These are phyloP conservation scores for Dasyornis broadbenti DNA, from an alignment of 2,113 vertebrate species.

Conservation along the genomic window DNA sequence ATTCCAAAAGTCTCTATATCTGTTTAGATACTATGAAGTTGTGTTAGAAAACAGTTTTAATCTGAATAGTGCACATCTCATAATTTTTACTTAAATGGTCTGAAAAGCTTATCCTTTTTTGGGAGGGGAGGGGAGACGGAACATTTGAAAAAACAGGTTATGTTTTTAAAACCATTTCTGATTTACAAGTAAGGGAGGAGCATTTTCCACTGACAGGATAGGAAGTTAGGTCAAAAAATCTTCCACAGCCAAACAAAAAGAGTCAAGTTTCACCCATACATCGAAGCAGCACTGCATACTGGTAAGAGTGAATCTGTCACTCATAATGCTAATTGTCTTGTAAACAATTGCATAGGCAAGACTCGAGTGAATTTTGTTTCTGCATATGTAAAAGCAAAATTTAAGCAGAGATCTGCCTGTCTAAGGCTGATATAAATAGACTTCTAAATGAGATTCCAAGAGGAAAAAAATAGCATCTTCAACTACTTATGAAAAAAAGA, in stretches of 20 bases:
- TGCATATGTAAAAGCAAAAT: not conserved
- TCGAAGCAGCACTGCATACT: not conserved
- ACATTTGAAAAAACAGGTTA: not conserved
- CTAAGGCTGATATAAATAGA: not conserved
- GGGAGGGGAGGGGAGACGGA: fast-evolving
- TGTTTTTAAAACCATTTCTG: not conserved
- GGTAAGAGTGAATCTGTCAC: not conserved
- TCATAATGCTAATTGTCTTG: not conserved
- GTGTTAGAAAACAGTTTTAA: not conserved
- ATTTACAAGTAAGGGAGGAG: not conserved
- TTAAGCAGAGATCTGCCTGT: not conserved
- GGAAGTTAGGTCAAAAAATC: not conserved
- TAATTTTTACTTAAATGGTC: not conserved
- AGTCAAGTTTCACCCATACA: not conserved
- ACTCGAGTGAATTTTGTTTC: not conserved
- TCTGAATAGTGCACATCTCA: not conserved
- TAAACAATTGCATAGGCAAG: not conserved
- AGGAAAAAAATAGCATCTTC: not conserved
- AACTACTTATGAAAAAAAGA: not conserved
- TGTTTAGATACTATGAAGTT: not conserved
- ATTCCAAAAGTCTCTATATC: not conserved
- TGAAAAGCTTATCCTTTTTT: not conserved
- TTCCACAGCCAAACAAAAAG: not conserved
- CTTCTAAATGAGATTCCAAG: not conserved
- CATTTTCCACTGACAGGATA: not conserved